phyloP scores from a whole-genome alignment of 2,888 invertebrate species.

The Hedychridium roseum region DNA sequence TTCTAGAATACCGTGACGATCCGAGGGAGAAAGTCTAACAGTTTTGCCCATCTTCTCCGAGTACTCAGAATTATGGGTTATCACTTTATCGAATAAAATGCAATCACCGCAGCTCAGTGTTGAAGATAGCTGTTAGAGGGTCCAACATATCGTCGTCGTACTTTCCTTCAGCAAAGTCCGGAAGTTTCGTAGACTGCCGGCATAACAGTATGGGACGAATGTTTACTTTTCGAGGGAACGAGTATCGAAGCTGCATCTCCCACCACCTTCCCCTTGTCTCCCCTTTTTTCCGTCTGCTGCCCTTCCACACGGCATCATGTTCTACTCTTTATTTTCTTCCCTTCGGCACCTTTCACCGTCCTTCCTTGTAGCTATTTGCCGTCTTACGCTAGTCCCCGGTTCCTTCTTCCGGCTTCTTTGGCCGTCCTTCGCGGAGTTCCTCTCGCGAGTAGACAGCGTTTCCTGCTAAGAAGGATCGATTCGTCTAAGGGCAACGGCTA shows the following conservation, averaged over 20 bases:
- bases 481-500: slow-evolving; percentile 49
- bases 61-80: no score
- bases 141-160: slow-evolving; percentile 18
- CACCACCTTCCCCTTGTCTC: slow-evolving; percentile 1
- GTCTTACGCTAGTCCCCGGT: slow-evolving; percentile 10
- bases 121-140: slow-evolving; percentile 8
- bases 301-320: no score
- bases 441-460: slow-evolving; percentile 6
- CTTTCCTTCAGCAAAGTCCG: slow-evolving; percentile 19
- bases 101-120: background rate
- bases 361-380: no score
- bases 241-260: slow-evolving; percentile 6
- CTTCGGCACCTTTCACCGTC: background rate
- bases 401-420: background rate
- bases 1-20: no score
- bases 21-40: no score
- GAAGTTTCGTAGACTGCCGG: slow-evolving; percentile 18
- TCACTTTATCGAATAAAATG: no score
- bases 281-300: no score
- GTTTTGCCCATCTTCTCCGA: no score
- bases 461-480: slow-evolving; percentile 52
- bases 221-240: slow-evolving; percentile 36
- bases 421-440: no score
- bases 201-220: slow-evolving; percentile 22
- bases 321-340: no score